Conservation (phyloP, 2,113 vertebrate genomes). For the Apaloderma vittatum region DNA sequence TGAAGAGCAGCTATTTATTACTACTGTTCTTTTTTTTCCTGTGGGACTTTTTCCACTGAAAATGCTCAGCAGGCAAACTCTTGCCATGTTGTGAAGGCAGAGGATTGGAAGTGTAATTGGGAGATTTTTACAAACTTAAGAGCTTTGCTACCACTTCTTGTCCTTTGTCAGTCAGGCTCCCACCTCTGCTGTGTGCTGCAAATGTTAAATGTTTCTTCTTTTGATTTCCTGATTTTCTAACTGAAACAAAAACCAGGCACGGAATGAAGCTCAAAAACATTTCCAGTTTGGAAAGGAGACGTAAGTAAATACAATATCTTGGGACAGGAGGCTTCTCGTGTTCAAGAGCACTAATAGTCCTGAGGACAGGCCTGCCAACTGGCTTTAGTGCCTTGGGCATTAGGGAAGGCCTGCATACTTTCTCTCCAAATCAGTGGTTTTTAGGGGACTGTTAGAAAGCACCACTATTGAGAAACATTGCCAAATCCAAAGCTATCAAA, state of each 20-base stretch:
- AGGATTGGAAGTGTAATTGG: background rate
- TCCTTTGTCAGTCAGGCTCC: background rate
- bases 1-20: background rate
- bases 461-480: background rate
- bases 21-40: background rate
- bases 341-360: background rate
- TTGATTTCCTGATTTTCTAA: slow-evolving; percentile 27
- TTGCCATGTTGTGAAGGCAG: background rate
- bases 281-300: slow-evolving; percentile 19
- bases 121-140: background rate
- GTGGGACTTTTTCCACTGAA: background rate
- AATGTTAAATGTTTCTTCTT: background rate
- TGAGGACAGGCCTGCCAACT: background rate
- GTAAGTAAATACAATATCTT: slow-evolving; percentile 8
- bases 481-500: slow-evolving; percentile 33
- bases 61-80: background rate
- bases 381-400: background rate
- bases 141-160: background rate
- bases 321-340: background rate
- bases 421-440: slow-evolving; percentile 31
- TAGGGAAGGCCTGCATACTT: background rate
- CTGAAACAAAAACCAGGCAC: slow-evolving; percentile 17
- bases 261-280: background rate
- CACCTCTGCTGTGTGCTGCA: background rate
- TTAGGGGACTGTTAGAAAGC: slow-evolving; percentile 29